phyloP scores from a whole-genome alignment of 2,113 vertebrate species.

The Sorex araneus region DNA sequence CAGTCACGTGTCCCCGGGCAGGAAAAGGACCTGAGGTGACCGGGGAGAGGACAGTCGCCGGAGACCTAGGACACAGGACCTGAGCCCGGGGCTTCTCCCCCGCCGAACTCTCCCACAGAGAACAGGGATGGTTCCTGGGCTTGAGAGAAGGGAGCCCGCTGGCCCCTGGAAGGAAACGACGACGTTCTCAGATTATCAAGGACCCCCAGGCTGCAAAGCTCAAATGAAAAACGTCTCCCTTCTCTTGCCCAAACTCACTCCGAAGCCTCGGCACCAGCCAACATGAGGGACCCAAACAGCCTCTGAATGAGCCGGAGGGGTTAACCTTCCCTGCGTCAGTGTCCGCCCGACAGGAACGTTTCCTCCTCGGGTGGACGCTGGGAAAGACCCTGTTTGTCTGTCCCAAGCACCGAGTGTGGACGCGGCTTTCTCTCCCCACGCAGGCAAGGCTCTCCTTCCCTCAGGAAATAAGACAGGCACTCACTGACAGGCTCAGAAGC shows the following conservation, averaged over 20 bases:
- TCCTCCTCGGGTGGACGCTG: not conserved
- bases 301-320: too few relatives aligned
- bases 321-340: too few relatives aligned
- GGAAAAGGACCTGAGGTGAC: not conserved
- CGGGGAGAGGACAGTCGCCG: fast-evolving
- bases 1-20: fast-evolving
- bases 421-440: too few relatives aligned
- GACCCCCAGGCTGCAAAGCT: not conserved
- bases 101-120: not conserved
- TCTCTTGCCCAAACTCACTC: too few relatives aligned
- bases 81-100: not conserved
- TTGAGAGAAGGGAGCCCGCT: not conserved
- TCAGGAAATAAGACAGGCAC: not conserved
- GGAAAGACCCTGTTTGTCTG: not conserved
- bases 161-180: not conserved
- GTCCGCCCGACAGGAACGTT: too few relatives aligned
- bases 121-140: not conserved
- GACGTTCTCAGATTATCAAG: constrained; percentile 14
- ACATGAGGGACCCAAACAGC: too few relatives aligned
- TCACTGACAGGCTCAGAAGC: too few relatives aligned
- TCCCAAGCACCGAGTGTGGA: fast-evolving
- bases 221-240: not conserved
- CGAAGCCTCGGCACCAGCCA: too few relatives aligned
- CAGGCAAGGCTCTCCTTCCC: not conserved
- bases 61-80: not conserved